phyloP scores from a whole-genome alignment of 2,113 vertebrate genomes.

The Emberiza fucata region DNA sequence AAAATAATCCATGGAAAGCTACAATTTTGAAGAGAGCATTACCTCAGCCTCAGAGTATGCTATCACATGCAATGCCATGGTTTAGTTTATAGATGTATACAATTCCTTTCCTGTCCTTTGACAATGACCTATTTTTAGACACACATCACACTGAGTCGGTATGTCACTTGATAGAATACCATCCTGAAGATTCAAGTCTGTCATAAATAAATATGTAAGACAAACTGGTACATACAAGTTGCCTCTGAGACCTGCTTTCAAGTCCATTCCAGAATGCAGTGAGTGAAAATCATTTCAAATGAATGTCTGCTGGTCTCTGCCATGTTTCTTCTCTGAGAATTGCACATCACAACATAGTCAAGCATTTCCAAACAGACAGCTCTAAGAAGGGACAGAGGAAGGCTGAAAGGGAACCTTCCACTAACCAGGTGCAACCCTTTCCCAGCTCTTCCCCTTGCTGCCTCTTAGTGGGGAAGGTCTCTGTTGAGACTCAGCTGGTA shows the following conservation, averaged over 20 bases:
- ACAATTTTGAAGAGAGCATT: neutral
- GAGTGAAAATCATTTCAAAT: slow-evolving; percentile 73
- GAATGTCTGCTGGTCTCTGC: slow-evolving; percentile 67
- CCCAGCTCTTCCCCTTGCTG: neutral
- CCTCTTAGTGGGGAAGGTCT: neutral
- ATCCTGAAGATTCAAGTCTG: slow-evolving; percentile 68
- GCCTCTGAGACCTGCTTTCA: slow-evolving; percentile 75
- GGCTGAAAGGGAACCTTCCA: neutral
- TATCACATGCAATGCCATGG: neutral
- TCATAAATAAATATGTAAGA: slow-evolving; percentile 61
- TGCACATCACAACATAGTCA: neutral
- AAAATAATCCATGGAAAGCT: neutral
- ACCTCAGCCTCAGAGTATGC: neutral
- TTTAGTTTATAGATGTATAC: neutral
- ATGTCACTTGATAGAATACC: slow-evolving; percentile 72
- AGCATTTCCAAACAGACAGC: slow-evolving; percentile 26
- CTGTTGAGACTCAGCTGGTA: neutral
- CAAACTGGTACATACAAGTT: slow-evolving; percentile 70
- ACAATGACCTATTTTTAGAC: slow-evolving; percentile 67
- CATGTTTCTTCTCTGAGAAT: slow-evolving; percentile 30
- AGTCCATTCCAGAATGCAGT: slow-evolving; percentile 63
- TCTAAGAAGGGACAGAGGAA: neutral
- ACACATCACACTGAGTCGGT: slow-evolving; percentile 55
- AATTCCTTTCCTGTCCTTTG: slow-evolving; percentile 47
- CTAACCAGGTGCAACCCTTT: neutral